phyloP scores from a whole-genome alignment of 2,797 vertebrate species.

The Peromyscus aztecus region DNA sequence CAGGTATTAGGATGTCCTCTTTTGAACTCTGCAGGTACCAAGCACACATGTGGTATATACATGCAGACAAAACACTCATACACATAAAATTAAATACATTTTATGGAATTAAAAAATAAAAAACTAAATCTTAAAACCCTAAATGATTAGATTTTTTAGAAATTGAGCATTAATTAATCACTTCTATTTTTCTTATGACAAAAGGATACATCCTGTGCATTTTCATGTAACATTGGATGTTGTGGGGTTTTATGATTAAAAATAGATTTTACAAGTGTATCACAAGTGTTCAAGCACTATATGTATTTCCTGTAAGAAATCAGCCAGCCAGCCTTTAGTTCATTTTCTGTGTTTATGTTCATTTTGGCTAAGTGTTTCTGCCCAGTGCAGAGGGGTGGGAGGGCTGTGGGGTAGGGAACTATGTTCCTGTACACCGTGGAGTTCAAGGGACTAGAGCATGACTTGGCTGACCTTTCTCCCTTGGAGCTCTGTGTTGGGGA shows the following conservation, averaged over 20 bases:
- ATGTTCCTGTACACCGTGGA: neutral
- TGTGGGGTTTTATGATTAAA: neutral
- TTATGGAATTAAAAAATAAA: neutral
- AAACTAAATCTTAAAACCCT: neutral
- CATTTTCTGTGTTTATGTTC: neutral
- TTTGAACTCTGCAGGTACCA: neutral
- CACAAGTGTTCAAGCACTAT: neutral
- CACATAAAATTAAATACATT: neutral
- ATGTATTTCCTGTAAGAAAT: neutral
- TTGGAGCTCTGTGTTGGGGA: neutral
- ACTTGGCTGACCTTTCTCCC: neutral
- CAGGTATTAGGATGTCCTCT: neutral
- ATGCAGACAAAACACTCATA: neutral
- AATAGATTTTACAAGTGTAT: neutral
- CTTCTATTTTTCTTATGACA: neutral
- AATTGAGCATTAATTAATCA: neutral
- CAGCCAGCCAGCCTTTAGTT: neutral
- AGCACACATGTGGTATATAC: neutral
- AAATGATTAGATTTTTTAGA: neutral
- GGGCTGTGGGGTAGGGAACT: fast-evolving
- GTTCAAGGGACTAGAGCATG: neutral
- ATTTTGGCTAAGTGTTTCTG: neutral
- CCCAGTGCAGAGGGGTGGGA: neutral
- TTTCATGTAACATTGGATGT: neutral
- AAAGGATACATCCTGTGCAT: neutral